A percentile compares a stretch with the other conserved stretches of the same genome.
Evolutionary conservation across 2,888 invertebrate species (phyloP).

Genomic region (Hermaeophaga mercurialis): DNA sequence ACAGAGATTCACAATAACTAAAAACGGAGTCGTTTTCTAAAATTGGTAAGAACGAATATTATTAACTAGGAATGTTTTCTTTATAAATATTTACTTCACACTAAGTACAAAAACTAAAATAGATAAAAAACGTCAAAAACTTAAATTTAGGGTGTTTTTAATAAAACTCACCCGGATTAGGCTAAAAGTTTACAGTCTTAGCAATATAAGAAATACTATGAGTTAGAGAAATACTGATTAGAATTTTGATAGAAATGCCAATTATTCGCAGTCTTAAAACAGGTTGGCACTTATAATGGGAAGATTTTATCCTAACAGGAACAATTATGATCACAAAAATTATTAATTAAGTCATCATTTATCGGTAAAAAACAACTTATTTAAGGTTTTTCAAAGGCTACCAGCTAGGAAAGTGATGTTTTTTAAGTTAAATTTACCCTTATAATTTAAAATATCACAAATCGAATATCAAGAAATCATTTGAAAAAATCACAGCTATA

Average conservation of each 20-base stretch:
- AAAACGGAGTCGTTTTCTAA: no score
- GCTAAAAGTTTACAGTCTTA: constrained; percentile 20
- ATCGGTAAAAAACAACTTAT: no score
- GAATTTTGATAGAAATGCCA: constrained; percentile 17
- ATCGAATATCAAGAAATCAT: background rate
- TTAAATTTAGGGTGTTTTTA: background rate
- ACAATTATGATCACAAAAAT: constrained; percentile 37
- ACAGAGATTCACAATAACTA: background rate
- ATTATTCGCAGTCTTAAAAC: constrained; percentile 39
- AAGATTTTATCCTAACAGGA: constrained; percentile 35
- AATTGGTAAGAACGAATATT: constrained; percentile 2
- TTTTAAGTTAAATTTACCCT: background rate
- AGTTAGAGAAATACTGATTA: constrained; percentile 1
- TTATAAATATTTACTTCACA: constrained; percentile 10
- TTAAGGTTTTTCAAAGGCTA: background rate
- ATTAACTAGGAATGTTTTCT: constrained; percentile 20
- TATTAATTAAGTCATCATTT: no score
- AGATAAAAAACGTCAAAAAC: constrained; percentile 8
- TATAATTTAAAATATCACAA: constrained; percentile 1
- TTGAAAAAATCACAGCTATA: background rate
- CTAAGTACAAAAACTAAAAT: constrained; percentile 23
- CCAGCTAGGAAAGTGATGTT: background rate
- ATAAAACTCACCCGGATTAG: constrained; percentile 2
- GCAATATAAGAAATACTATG: constrained; percentile 16
- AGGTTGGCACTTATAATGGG: constrained; percentile 43